A percentile compares a stretch with the other conserved stretches of the same genome.
These are phyloP conservation scores for Napeogenes sylphis DNA, from an alignment of 2,888 invertebrate genomes.

Conservation along the genomic window DNA sequence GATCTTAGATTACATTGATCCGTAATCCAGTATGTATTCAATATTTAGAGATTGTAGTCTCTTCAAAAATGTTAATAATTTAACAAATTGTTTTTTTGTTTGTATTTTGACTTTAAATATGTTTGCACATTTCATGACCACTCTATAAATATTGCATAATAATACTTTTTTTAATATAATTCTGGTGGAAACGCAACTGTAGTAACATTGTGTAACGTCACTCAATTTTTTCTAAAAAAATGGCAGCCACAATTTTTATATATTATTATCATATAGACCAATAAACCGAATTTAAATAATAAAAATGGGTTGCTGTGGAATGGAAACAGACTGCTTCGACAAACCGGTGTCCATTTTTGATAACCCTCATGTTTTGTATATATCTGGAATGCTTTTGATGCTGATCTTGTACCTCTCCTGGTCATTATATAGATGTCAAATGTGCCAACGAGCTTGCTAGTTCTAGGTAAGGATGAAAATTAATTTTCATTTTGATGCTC, in stretches of 20 bases:
- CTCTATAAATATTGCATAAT: too few species aligned
- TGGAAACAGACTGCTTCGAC: constrained; percentile 12
- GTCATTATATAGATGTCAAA: constrained; percentile 41
- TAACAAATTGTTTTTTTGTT: too few species aligned
- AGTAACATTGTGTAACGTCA: neutral
- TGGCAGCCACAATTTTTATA: neutral
- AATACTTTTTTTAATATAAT: too few species aligned
- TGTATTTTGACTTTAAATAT: too few species aligned
- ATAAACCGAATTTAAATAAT: neutral
- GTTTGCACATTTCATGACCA: too few species aligned
- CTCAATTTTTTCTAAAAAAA: neutral
- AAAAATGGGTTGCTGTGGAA: constrained; percentile 36
- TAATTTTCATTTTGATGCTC: too few species aligned
- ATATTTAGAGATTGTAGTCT: too few species aligned
- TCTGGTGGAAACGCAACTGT: too few species aligned
- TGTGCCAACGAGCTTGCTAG: constrained; percentile 26
- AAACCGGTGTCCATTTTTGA: constrained; percentile 32
- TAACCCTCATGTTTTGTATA: constrained; percentile 39
- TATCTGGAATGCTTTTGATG: constrained; percentile 39
- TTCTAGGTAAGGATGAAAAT: too few species aligned
- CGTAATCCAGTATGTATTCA: too few species aligned
- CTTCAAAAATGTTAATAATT: too few species aligned
- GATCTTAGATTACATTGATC: too few species aligned
- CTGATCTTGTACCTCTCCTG: constrained; percentile 45
- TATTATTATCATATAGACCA: neutral